A percentile compares a stretch with the other conserved stretches of the same genome.
Evolutionary conservation across 2,888 invertebrate genomes (phyloP).

Genomic region (Tiliacea citrago): DNA sequence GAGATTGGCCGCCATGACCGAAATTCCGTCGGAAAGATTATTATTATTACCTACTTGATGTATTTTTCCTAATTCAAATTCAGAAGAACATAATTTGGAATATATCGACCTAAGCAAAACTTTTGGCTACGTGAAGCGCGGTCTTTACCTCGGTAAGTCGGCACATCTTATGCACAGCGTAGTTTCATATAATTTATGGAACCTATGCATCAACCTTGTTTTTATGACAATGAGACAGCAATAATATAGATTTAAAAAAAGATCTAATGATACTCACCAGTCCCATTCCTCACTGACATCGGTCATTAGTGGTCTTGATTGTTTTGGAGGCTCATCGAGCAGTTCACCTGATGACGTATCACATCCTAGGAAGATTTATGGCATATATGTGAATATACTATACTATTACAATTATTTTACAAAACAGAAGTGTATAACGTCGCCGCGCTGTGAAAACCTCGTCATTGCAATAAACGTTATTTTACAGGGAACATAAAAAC

Average conservation of each 20-base stretch:
- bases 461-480: neutral
- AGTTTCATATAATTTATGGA: too few relatives aligned
- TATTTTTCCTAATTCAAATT: neutral
- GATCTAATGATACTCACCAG: constrained; percentile 74
- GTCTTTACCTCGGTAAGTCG: too few relatives aligned
- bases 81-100: neutral
- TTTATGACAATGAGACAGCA: too few relatives aligned
- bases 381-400: neutral
- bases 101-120: neutral
- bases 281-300: constrained; percentile 87
- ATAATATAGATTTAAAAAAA: neutral
- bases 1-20: too few relatives aligned
- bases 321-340: constrained; percentile 76
- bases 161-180: too few relatives aligned
- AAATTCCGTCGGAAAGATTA: too few relatives aligned
- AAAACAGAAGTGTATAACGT: neutral
- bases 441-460: neutral
- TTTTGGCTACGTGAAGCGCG: neutral
- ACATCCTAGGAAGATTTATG: constrained; percentile 72
- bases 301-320: constrained; percentile 75
- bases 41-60: neutral
- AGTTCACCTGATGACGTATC: constrained; percentile 83
- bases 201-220: too few relatives aligned
- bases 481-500: neutral
- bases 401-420: neutral